phyloP scores from a whole-genome alignment of 2,888 invertebrate species.

The Seira sanloemensis region DNA sequence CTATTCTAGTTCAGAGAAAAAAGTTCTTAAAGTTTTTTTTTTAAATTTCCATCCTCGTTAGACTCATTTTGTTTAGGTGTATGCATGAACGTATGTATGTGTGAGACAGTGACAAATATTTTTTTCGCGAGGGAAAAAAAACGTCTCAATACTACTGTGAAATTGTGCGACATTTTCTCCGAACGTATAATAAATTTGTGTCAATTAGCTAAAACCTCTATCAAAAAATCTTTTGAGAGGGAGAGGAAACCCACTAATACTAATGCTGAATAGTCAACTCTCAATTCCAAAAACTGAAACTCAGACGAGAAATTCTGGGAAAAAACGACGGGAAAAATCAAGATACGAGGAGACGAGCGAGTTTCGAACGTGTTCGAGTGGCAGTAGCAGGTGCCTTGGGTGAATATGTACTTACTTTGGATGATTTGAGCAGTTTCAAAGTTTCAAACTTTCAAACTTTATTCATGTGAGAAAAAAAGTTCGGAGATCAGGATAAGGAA shows the following conservation, averaged over 20 bases:
- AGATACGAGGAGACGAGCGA: not conserved
- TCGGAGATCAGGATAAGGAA: not conserved
- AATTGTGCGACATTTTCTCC: constrained; percentile 32
- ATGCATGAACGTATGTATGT: not conserved
- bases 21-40: no score
- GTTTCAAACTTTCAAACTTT: no score
- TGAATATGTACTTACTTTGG: not conserved
- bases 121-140: constrained; percentile 2
- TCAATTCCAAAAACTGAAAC: no score
- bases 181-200: constrained; percentile 53
- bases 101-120: constrained; percentile 49
- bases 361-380: constrained; percentile 30
- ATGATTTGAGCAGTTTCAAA: not conserved
- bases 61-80: no score
- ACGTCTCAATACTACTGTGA: not conserved
- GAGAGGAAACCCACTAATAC: no score
- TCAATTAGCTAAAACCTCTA: constrained; percentile 39
- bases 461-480: not conserved
- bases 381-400: constrained; percentile 48
- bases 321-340: not conserved
- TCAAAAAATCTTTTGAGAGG: not conserved
- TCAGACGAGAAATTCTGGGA: not conserved
- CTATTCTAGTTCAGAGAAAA: no score
- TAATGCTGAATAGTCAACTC: no score
- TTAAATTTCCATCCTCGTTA: no score